A percentile compares a stretch with the other conserved stretches of the same genome.
These are phyloP conservation scores for Bothrops jararaca DNA, from an alignment of 2,113 vertebrate genomes.

Conservation along the genomic window DNA sequence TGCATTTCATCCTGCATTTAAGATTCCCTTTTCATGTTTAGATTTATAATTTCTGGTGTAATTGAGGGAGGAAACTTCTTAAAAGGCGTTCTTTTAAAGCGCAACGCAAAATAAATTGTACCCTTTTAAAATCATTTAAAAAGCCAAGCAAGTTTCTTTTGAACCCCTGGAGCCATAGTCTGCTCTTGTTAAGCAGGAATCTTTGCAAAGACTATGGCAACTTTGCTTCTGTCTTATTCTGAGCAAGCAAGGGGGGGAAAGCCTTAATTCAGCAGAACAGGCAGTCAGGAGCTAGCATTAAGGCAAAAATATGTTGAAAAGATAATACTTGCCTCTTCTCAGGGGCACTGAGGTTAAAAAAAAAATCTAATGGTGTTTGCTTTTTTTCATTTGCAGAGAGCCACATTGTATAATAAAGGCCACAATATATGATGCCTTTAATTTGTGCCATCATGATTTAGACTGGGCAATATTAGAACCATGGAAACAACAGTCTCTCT, in stretches of 20 bases:
- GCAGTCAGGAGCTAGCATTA: neutral
- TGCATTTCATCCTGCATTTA: too few species aligned
- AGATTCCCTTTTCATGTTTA: neutral
- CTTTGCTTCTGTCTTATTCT: neutral
- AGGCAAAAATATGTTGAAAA: neutral
- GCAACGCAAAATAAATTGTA: neutral
- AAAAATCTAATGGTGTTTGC: neutral
- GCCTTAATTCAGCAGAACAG: neutral
- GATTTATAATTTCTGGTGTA: neutral
- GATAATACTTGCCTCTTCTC: conserved; percentile 8
- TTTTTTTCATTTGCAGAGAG: neutral
- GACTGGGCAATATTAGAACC: neutral
- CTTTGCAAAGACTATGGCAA: neutral
- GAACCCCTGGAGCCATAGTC: neutral
- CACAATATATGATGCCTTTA: neutral
- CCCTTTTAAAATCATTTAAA: neutral
- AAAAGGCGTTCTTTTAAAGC: neutral
- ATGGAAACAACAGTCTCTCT: neutral
- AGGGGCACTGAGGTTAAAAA: neutral
- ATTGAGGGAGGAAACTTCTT: neutral
- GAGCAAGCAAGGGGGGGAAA: neutral
- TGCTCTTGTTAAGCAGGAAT: conserved; percentile 1
- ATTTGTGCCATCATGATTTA: neutral
- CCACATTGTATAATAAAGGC: neutral
- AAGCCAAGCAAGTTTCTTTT: neutral